Base-by-base conservation (phyloP, 2,888 invertebrate genomes). In the Ophioninae sp. region DNA sequence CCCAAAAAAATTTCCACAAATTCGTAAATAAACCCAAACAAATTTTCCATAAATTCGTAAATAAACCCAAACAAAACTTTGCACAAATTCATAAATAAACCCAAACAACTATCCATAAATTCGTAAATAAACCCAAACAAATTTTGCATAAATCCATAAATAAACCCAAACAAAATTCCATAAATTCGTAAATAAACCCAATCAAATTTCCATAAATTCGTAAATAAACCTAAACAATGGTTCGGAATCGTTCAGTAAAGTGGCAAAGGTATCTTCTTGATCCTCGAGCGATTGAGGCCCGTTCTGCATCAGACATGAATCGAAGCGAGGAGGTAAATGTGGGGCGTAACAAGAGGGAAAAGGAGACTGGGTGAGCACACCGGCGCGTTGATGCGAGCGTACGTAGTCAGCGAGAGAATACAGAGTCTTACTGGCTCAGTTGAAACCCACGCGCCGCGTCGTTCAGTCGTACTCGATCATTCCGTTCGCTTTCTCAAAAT, bases 381-480 rank as follows among this genome's bases (percentile, higher is more conserved):
- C 88, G 86, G 85, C 85, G 73, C 79, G 61, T 68, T 58, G 84
- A 81, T 83, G 86, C 85, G 85, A 67, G 72, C 86, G 81, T 86
- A 83, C 81, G 85, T 86, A 88, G 87, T 87, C 86, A 85, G 88
- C 84, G 85, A 87, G 87, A 86, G 88, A 87, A 87, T 87, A 86
- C 87, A 81, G 74, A 80, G 84, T 84, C 76, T 51, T 78, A 82
- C 85, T 85, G 86, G 88, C 88, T 91, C 91, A 91, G 91, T 91
- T 86, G 88, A 89, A 90, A 87, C 88, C 88, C 88, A 89, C 89
- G 88, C 89, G 91, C 89, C 89, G 88, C 87, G 87, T 86, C 87
- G 90, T 86, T 86, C 89, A 88, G 89, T 86, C 82, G 84, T 84
- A 78, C 77, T 51, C 79, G 74, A 76, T 79, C 64, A 71, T 67